phyloP scores from a whole-genome alignment of 2,113 vertebrate species.

The Oophaga pumilio region DNA sequence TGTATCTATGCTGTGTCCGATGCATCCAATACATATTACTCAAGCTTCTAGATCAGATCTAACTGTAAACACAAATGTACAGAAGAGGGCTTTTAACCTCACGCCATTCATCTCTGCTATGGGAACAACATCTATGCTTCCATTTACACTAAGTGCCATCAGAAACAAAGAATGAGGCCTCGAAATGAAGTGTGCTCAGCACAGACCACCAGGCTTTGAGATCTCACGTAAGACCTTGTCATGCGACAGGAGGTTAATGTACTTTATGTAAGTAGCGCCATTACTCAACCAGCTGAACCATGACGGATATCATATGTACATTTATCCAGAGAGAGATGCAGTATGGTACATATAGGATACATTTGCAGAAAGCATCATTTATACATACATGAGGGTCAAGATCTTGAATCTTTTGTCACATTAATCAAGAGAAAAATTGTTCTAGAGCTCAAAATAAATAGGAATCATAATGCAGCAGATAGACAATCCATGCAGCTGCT shows the following conservation, averaged over 20 bases:
- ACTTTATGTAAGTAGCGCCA: not conserved
- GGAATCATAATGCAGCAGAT: not conserved
- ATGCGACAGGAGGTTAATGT: slow-evolving; percentile 24
- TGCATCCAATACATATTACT: not conserved
- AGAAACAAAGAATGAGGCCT: not conserved
- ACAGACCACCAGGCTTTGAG: not conserved
- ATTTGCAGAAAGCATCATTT: not conserved
- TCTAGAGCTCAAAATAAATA: not conserved
- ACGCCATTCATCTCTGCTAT: not conserved
- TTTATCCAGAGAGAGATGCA: not conserved
- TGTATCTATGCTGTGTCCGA: not conserved
- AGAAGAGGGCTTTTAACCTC: not conserved
- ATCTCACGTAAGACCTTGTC: not conserved
- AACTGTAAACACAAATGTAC: not conserved
- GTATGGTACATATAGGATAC: not conserved
- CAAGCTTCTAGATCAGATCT: not conserved
- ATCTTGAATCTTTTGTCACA: not conserved
- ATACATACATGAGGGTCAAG: not conserved
- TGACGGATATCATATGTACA: not conserved
- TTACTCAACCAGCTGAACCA: slow-evolving; percentile 12
- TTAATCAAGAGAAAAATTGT: not conserved
- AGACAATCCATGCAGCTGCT: not conserved
- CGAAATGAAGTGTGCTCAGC: not conserved
- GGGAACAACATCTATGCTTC: not conserved
- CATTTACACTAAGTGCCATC: not conserved